Base-by-base conservation (phyloP, 2,797 vertebrate genomes). In the Carcharodon carcharias region DNA sequence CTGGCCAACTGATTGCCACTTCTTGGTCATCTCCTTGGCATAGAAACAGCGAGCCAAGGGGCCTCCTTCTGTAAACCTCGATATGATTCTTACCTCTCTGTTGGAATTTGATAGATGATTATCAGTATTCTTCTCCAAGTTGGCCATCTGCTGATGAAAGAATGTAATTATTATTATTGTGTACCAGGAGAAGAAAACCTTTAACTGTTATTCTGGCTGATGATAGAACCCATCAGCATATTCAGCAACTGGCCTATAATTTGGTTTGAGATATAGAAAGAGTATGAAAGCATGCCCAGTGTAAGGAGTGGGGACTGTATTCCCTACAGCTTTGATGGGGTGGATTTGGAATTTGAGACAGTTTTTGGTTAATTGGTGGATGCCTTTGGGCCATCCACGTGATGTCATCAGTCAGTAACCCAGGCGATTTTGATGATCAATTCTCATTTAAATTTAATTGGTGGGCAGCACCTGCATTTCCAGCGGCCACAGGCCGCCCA, bases 121-220 rank as follows among this genome's bases (percentile, higher is more conserved):
- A 50, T 95, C 93, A 50, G 67, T 67, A 71, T 95, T 95, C 65
- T 95, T 71, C 54, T 95, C 93, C 67, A 71, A 95, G n/a, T 31
- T 95, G 9, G 65, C 67, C 65, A 95, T 54, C 93, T 95, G 65
- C 93, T 95, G 21, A 95, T 45, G 23, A 95, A 95, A 95, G 65
- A 54, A 50, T 69, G 21, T 54, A 95, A 54, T 40, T 3, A 95
- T 95, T 71, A 50, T 71, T 54, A 95, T 54, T 67, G 23, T 71
- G 93, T 63, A 69, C 9, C 45, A 95, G 45, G 71, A 94, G 3
- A 65, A 95, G 40, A 50, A 95, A 69, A 71, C 28, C 45, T 50
- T 9, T 12, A 28, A 71, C 89, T 63, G 4, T 28, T 7, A 95
- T 12, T 65, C 21, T 16, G 63, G 18, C 23, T 65, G 5, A 50